Evolutionary conservation across 2,113 vertebrate species (phyloP), one percentile per base, ranked within the genome.

Genomic region (Gadus macrocephalus): DNA sequence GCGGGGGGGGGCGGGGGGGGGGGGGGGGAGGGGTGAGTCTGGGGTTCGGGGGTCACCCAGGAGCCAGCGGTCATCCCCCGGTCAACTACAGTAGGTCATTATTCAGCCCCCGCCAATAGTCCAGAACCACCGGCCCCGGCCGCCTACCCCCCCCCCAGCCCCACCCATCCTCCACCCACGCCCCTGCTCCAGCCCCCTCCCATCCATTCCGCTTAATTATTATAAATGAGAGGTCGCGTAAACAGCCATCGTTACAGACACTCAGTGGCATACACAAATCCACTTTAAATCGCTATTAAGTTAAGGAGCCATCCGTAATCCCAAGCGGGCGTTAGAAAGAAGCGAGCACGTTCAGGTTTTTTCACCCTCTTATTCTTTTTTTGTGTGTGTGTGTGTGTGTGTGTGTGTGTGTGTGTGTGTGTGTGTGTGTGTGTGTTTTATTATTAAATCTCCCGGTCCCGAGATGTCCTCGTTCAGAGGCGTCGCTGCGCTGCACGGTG

Each of bases 151-250:
- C 8, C 42, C 42, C 42, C 42, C 42, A 9, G 42, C 42, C 42
- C 8, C 42, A 9, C 12, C 42, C 42, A 9, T 14, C 42, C 42
- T 49, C 9, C 9, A 49, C 42, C 42, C 6, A 2, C 42, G 2
- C 8, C 42, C 42, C 6, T 11, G 42, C 8, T 49, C 42, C 42
- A 74, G 82, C 87, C 92, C 89, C 92, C 93, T 89, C 92, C 93
- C 89, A 94, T 96, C 94, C 93, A 95, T 95, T 94, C 92, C 92
- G 92, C 92, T 92, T 96, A 96, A 97, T 96, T 96, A 95, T 95
- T 96, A 96, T 94, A 95, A 95, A 96, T 94, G 95, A 94, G 90
- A 91, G 92, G 93, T 87, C 90, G 92, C 90, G 89, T 92, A 93
- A 93, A 92, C 92, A 92, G 91, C 89, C 89, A 89, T 92, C 90